Evolutionary conservation across 2,888 invertebrate species (phyloP).

Genomic region (Hesperia comma): DNA sequence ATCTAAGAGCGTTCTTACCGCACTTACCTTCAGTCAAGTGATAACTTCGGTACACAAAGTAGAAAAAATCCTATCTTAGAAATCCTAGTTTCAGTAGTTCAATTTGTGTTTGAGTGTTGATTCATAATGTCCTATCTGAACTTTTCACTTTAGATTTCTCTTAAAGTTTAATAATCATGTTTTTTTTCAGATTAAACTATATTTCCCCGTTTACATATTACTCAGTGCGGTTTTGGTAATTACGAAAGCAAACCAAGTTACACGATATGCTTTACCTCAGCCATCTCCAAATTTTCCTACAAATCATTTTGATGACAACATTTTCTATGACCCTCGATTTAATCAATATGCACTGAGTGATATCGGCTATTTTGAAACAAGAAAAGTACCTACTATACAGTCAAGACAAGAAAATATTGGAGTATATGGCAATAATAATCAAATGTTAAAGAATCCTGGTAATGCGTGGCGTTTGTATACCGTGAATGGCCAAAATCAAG

Average conservation of each 20-base stretch:
- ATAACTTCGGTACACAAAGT: no score
- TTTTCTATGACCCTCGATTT: not conserved
- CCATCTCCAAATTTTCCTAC: not conserved
- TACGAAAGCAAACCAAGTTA: not conserved
- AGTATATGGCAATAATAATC: not conserved
- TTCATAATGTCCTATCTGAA: no score
- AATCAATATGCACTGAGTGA: not conserved
- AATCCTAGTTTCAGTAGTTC: no score
- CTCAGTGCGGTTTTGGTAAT: not conserved
- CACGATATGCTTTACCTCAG: not conserved
- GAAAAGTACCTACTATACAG: not conserved
- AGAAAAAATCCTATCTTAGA: no score
- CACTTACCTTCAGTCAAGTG: no score
- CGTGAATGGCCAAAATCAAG: not conserved
- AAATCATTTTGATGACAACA: not conserved
- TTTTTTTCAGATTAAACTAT: constrained; percentile 9
- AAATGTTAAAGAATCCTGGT: not conserved
- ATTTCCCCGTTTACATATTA: not conserved
- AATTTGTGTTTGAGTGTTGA: not conserved
- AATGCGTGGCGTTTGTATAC: not conserved
- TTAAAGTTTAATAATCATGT: not conserved
- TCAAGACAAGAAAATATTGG: not conserved
- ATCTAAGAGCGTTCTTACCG: no score
- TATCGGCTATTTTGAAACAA: not conserved
- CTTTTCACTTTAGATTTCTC: no score